Base-by-base conservation (phyloP, 2,797 vertebrate species). In the Danio albolineatus region DNA sequence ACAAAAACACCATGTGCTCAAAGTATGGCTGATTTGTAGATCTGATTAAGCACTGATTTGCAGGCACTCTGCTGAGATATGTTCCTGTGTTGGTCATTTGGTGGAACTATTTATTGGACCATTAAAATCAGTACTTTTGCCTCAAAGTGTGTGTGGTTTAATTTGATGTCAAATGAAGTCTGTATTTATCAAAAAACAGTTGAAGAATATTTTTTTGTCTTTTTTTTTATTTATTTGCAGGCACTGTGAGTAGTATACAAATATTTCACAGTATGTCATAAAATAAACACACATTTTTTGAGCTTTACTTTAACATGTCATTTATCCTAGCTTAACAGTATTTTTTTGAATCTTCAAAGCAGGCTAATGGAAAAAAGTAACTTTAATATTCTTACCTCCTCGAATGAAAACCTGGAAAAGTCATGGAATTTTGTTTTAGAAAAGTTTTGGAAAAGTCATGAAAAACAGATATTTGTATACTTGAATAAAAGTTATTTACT, bases 31-130 rank as follows among this genome's bases (percentile, higher is more conserved):
- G 36, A 49, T 84, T 65, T 78, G 80, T 85, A 60, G 61, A 86
- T 80, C 85, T 84, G 57, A 84, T 71, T 75, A 91, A 90, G 92
- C 92, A 93, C 92, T 89, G 93, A 92, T 83, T 76, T 82, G 51
- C 70, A 38, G 76, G 51, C 64, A 85, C 79, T 81, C 79, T 86
- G 86, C 80, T 83, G 84, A 86, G 86, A 46, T 84, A 73, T 59
- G 79, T 84, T 87, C 67, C 81, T 62, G 13, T 81, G 70, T 78
- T 84, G 76, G 76, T 89, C 75, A 78, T 88, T 89, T 76, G 85
- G 86, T 88, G 84, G 87, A 88, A 82, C 83, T 93, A 95, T 95
- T 94, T 94, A 94, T 94, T 93, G 90, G 89, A 90, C 86, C 90
- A 90, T 89, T 90, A 87, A 91, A 83, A 82, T 88, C 88, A 89